A percentile compares a stretch with the other conserved stretches of the same genome.
These are phyloP conservation scores for Anhinga anhinga DNA, from an alignment of 2,113 vertebrate species.

Conservation along the genomic window DNA sequence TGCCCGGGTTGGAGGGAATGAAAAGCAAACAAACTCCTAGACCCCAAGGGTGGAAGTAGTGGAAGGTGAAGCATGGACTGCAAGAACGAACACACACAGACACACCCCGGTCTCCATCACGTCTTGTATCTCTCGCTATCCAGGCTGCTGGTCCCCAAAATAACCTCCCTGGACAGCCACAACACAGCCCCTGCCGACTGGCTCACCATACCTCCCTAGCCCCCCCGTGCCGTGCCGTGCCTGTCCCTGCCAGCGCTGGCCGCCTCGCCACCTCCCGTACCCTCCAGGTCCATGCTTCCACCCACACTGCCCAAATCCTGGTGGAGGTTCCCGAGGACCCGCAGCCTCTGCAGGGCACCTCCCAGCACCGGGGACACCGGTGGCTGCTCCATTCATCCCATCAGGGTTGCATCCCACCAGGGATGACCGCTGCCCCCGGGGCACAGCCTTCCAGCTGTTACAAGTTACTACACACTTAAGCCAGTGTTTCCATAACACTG, in stretches of 20 bases:
- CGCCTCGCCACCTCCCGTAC: accelerated
- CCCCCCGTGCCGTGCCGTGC: accelerated
- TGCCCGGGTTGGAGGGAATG: accelerated
- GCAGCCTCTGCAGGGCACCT: accelerated
- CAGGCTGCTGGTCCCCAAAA: background rate
- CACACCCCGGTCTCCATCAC: background rate
- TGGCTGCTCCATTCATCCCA: accelerated
- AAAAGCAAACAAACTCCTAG: background rate
- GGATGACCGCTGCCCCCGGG: background rate
- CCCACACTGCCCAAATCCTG: background rate
- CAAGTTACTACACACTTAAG: background rate
- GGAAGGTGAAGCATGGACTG: background rate
- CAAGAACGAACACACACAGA: background rate
- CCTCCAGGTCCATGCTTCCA: background rate
- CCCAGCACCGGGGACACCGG: accelerated
- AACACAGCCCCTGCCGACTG: background rate
- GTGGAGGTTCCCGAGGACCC: background rate
- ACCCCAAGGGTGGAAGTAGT: background rate
- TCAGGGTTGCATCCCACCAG: background rate
- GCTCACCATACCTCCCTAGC: accelerated
- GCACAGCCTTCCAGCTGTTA: background rate
- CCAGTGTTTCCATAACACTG: constrained; percentile 29
- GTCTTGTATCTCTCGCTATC: accelerated
- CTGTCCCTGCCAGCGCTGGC: background rate
- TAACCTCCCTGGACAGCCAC: accelerated